Evolutionary conservation across 1,140 invertebrate genomes (phyloP).

Genomic region (Vanessa tameamea): DNA sequence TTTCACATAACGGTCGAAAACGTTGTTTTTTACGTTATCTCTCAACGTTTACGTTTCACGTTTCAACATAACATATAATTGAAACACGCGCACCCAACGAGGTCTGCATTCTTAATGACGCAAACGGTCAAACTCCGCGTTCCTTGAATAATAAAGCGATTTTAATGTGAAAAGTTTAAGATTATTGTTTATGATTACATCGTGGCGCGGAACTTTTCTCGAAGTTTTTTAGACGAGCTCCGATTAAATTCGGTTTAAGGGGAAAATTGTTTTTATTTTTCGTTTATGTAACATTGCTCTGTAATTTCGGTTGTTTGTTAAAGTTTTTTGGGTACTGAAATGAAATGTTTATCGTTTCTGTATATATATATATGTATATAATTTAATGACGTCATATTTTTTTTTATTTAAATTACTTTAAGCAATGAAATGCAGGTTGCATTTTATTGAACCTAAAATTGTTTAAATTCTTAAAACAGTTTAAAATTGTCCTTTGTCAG

Average conservation of each 20-base stretch:
- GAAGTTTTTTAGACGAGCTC: conserved; percentile 36
- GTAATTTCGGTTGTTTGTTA: not conserved
- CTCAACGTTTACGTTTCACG: conserved; percentile 35
- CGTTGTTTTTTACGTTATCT: conserved; percentile 34
- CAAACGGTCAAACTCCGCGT: conserved; percentile 49
- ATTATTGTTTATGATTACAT: conserved; percentile 57
- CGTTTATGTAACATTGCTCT: conserved; percentile 6
- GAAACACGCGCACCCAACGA: conserved; percentile 47
- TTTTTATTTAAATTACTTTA: too few relatives aligned
- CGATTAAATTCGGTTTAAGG: conserved; percentile 42
- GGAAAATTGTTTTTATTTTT: conserved; percentile 16
- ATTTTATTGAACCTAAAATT: too few relatives aligned
- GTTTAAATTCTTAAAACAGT: too few relatives aligned
- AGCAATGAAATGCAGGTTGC: too few relatives aligned
- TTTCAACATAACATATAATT: conserved; percentile 49
- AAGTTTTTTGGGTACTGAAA: not conserved
- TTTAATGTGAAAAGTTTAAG: conserved; percentile 54
- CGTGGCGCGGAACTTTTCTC: conserved; percentile 34
- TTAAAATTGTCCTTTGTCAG: too few relatives aligned
- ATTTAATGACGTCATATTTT: too few relatives aligned
- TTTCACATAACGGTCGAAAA: conserved; percentile 1
- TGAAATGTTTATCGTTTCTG: not conserved
- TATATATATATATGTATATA: too few relatives aligned
- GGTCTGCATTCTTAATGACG: conserved; percentile 49
- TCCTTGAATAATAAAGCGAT: conserved; percentile 52